Evolutionary conservation across 1,140 invertebrate species (phyloP).

Genomic region (Lepeophtheirus salmonis): DNA sequence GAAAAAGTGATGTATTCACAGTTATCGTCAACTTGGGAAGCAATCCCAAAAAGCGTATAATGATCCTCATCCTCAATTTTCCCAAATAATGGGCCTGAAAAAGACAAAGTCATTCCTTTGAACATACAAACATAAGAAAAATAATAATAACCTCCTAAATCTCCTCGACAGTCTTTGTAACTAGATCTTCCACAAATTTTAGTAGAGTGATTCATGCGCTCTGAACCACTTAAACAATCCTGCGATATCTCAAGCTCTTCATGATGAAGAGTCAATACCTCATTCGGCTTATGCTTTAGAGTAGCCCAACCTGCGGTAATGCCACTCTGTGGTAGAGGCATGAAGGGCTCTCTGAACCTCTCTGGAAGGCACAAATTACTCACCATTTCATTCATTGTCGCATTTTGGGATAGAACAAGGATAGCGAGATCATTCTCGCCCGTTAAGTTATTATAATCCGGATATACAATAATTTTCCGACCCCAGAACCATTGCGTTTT

Average conservation of each 20-base stretch:
- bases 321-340: not conserved
- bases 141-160: not conserved
- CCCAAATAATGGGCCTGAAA: not conserved
- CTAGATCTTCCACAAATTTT: not conserved
- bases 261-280: not conserved
- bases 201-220: not conserved
- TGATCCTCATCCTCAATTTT: not conserved
- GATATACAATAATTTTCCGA: not conserved
- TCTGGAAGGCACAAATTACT: not conserved
- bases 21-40: not conserved
- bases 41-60: not conserved
- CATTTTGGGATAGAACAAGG: not conserved
- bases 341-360: not conserved
- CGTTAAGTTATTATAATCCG: not conserved
- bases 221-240: not conserved
- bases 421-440: not conserved
- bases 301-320: not conserved
- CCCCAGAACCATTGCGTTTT: not conserved
- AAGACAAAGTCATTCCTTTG: not conserved
- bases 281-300: not conserved
- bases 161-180: not conserved
- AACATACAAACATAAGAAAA: too few relatives aligned
- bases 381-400: not conserved
- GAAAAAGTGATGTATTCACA: not conserved
- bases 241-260: not conserved